phyloP scores from a whole-genome alignment of 2,888 invertebrate genomes.

The Hypomecis atomaria region DNA sequence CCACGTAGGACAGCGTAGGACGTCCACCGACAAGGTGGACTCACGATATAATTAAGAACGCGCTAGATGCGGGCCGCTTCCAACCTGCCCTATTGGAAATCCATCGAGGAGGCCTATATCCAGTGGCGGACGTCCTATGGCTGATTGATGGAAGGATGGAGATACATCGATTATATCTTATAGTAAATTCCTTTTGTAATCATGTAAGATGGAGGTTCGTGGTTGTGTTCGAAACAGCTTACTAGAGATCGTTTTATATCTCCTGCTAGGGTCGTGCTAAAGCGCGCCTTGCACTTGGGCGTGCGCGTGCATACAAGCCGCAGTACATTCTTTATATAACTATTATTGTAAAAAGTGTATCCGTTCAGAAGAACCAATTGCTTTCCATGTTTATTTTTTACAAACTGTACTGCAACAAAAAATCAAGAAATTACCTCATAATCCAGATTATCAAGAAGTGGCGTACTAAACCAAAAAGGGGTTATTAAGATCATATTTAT shows the following conservation, averaged over 20 bases:
- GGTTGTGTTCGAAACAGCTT: neutral
- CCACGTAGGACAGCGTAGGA: no score
- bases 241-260: neutral
- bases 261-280: constrained; percentile 21
- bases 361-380: constrained; percentile 35
- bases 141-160: no score
- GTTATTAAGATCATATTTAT: no score
- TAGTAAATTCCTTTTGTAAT: constrained; percentile 11
- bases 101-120: no score
- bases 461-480: no score
- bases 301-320: neutral
- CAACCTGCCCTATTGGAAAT: no score
- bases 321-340: neutral
- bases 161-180: constrained; percentile 9
- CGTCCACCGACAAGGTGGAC: no score
- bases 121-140: no score
- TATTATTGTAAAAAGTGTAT: constrained; percentile 27
- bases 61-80: no score
- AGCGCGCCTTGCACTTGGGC: constrained; percentile 36
- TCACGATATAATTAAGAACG: no score
- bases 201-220: neutral
- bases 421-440: no score
- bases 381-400: constrained; percentile 28
- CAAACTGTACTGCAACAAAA: constrained; percentile 22
- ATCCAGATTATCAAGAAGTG: no score